Conservation (phyloP, 2,888 invertebrate species). For the Heliconius charithonia region DNA sequence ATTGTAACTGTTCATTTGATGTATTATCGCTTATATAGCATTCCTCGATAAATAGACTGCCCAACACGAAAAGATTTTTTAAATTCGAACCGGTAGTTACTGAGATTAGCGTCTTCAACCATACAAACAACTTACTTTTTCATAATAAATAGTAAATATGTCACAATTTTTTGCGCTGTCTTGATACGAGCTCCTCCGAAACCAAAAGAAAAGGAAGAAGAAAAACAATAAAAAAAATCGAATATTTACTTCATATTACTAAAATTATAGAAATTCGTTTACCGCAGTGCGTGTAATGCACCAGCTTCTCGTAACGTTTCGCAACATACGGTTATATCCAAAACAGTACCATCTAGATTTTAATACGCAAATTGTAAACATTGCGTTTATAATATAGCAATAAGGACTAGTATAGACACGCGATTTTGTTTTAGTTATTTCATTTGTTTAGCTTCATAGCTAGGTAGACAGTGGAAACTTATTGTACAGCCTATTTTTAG, state of each 20-base stretch:
- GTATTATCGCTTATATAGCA: too few relatives aligned
- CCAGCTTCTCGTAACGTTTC: constrained; percentile 32
- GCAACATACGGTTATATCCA: constrained; percentile 37
- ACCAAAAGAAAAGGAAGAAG: too few relatives aligned
- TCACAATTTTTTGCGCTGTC: too few relatives aligned
- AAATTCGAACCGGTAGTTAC: too few relatives aligned
- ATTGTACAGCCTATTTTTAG: background rate
- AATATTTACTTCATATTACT: background rate
- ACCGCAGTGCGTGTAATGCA: constrained; percentile 33
- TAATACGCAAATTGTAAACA: constrained; percentile 33
- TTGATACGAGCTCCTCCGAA: too few relatives aligned
- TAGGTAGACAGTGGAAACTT: background rate
- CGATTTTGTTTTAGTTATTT: background rate
- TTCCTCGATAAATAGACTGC: too few relatives aligned
- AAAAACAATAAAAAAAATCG: too few relatives aligned
- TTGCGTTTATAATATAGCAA: background rate
- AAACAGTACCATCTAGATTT: constrained; percentile 40
- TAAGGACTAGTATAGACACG: background rate
- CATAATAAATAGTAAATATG: too few relatives aligned
- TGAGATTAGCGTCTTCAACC: too few relatives aligned
- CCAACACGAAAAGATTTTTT: too few relatives aligned
- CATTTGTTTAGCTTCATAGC: background rate
- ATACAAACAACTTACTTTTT: too few relatives aligned
- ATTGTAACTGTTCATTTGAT: too few relatives aligned
- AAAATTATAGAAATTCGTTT: background rate